Conservation (phyloP, 2,888 invertebrate species). For the Papilio elwesi region DNA sequence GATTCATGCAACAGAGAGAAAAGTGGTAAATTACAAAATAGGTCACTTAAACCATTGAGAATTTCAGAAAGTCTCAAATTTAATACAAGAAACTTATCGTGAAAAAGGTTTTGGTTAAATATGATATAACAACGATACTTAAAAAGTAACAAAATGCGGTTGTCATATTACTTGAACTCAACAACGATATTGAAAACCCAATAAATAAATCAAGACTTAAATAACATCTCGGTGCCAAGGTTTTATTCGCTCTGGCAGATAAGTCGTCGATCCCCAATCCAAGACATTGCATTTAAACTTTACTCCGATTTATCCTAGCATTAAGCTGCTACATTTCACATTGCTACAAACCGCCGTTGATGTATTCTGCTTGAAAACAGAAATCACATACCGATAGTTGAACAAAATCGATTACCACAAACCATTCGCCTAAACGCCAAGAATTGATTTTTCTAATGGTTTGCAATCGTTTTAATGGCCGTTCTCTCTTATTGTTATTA, state of each 20-base stretch:
- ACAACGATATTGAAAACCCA: too few relatives aligned
- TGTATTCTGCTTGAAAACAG: slow-evolving; percentile 18
- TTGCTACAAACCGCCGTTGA: slow-evolving; percentile 10
- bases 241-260: neutral
- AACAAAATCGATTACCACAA: slow-evolving; percentile 7
- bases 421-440: neutral
- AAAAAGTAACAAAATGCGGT: too few relatives aligned
- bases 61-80: too few relatives aligned
- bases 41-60: too few relatives aligned
- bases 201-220: too few relatives aligned
- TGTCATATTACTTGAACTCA: too few relatives aligned
- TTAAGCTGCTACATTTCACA: neutral
- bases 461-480: neutral
- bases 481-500: neutral
- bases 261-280: neutral
- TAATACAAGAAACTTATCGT: too few relatives aligned
- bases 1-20: too few relatives aligned
- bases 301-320: neutral
- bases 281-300: neutral
- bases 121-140: too few relatives aligned
- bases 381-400: neutral
- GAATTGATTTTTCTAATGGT: slow-evolving; percentile 2
- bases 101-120: too few relatives aligned
- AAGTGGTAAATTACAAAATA: too few relatives aligned
- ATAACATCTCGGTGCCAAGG: too few relatives aligned